These are phyloP conservation scores for Drosophila mauritiana DNA, from an alignment of 1,140 invertebrate species.

Conservation along the genomic window DNA sequence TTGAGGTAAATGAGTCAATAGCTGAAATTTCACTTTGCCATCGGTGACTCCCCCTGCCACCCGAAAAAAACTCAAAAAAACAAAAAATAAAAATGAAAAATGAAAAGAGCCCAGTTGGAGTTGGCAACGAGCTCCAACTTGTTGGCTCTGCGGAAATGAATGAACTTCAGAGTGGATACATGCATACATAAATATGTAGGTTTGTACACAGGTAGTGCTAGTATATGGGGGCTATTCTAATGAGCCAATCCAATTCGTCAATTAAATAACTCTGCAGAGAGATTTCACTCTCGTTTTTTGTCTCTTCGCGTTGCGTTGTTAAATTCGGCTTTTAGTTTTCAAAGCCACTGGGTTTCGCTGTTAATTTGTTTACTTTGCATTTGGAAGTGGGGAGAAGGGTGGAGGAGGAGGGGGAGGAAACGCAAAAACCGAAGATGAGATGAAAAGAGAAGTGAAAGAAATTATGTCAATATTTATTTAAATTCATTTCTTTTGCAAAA, in stretches of 20 bases:
- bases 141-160: conserved; percentile 23
- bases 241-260: conserved; percentile 46
- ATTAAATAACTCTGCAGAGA: conserved; percentile 70
- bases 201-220: background rate
- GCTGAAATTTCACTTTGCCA: conserved; percentile 55
- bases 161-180: conserved; percentile 5
- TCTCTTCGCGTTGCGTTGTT: conserved; percentile 30
- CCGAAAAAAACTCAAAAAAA: background rate
- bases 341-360: conserved; percentile 26
- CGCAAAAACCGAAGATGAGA: background rate
- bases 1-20: conserved; percentile 49
- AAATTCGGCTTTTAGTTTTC: conserved; percentile 20
- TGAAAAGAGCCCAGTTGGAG: conserved; percentile 6
- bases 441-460: conserved; percentile 57
- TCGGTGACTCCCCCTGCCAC: conserved; percentile 27
- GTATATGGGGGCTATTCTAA: conserved; percentile 43
- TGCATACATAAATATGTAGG: background rate
- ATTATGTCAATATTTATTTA: conserved; percentile 83
- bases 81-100: background rate
- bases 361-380: conserved; percentile 46
- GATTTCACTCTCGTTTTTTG: conserved; percentile 80
- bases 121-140: conserved; percentile 22
- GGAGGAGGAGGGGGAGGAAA: background rate
- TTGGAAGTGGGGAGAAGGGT: conserved; percentile 3
- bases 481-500: conserved; percentile 74